These are phyloP conservation scores for Pachyrhynchus sulphureomaculatus DNA, from an alignment of 1,140 invertebrate species.

Conservation along the genomic window DNA sequence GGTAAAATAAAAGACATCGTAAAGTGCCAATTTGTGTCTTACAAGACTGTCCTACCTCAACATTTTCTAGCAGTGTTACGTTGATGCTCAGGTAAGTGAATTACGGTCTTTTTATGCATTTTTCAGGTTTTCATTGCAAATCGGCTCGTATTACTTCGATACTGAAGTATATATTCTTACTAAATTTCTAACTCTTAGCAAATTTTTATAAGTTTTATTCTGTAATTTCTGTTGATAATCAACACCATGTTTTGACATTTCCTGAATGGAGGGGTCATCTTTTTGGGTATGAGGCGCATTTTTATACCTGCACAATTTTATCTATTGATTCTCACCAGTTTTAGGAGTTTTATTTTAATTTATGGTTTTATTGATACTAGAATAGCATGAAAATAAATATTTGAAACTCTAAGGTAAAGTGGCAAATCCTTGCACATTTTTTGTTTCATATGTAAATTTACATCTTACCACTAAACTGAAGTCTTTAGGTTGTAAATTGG, in stretches of 20 bases:
- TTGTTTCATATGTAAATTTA: no score
- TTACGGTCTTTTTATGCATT: neutral
- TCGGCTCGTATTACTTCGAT: neutral
- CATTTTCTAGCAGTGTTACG: conserved; percentile 16
- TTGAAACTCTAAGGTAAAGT: no score
- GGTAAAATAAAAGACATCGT: neutral
- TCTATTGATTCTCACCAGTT: neutral
- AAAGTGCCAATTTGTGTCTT: conserved; percentile 4
- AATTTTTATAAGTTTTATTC: neutral
- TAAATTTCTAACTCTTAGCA: no score
- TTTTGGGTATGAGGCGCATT: neutral
- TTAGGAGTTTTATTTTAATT: neutral
- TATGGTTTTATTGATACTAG: neutral
- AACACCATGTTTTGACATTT: conserved; percentile 4
- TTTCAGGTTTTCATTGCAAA: neutral
- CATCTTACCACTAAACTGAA: no score
- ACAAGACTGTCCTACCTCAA: conserved; percentile 23
- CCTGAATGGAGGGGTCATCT: neutral
- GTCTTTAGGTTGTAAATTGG: no score
- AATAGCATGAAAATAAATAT: neutral
- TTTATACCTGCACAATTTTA: neutral
- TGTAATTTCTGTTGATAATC: neutral
- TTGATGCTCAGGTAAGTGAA: conserved; percentile 36
- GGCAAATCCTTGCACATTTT: no score
- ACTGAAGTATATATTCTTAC: no score